Conservation (phyloP, 2,113 vertebrate genomes). For the Isurus oxyrinchus region DNA sequence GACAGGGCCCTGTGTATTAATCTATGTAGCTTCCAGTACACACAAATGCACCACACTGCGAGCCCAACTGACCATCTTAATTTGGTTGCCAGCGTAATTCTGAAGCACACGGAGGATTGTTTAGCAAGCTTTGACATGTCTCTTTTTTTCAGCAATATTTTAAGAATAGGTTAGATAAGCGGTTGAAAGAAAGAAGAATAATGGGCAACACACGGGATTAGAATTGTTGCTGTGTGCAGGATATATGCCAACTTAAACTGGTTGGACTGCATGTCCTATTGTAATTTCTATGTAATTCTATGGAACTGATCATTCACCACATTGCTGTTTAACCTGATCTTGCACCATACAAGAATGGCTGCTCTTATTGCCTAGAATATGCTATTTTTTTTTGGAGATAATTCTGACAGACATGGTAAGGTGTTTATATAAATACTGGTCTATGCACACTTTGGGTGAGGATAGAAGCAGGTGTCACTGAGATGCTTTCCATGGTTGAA, state of each 20-base stretch:
- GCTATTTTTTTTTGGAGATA: not conserved
- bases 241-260: not conserved
- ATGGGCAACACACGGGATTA: not conserved
- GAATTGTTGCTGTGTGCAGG: not conserved
- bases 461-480: not conserved
- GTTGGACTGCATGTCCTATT: not conserved
- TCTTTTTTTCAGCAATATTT: too few relatives aligned
- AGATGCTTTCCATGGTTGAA: not conserved
- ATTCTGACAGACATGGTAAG: not conserved
- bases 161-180: not conserved
- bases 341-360: not conserved
- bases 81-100: too few relatives aligned
- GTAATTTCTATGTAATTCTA: not conserved
- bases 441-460: not conserved
- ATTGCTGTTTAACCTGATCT: not conserved
- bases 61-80: too few relatives aligned
- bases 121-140: too few relatives aligned
- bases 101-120: too few relatives aligned
- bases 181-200: not conserved
- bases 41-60: too few relatives aligned
- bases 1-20: too few relatives aligned
- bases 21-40: too few relatives aligned
- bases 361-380: not conserved
- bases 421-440: not conserved
- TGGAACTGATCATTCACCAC: not conserved